These are phyloP conservation scores for Tetramorium bicarinatum DNA, from an alignment of 2,888 invertebrate species.

Conservation along the genomic window DNA sequence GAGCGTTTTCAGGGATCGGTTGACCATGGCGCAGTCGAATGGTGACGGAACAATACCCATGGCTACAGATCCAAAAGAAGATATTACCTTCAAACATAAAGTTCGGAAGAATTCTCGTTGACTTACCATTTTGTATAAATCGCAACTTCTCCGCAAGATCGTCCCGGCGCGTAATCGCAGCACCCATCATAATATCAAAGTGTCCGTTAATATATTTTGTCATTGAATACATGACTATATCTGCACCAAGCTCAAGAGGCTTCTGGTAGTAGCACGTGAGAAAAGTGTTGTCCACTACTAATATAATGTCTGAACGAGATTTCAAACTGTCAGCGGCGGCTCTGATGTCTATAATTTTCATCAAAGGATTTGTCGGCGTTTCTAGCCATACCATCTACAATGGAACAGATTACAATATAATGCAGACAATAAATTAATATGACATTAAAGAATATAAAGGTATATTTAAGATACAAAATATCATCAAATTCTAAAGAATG, in stretches of 20 bases:
- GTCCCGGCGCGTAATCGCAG: conserved; percentile 92
- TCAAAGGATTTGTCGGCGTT: conserved; percentile 97
- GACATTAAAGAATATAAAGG: not conserved
- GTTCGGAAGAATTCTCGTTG: not conserved
- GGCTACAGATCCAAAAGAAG: conserved; percentile 87
- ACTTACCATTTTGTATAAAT: conserved; percentile 95
- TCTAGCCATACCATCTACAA: conserved; percentile 96
- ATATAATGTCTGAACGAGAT: conserved; percentile 88
- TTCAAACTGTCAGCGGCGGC: conserved; percentile 90
- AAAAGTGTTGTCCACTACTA: conserved; percentile 98
- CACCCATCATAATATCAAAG: conserved; percentile 98
- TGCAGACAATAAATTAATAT: not conserved
- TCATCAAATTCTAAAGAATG: not conserved
- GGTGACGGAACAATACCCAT: conserved; percentile 98
- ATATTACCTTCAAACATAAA: not conserved
- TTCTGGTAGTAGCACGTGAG: conserved; percentile 95
- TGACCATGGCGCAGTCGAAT: conserved; percentile 97
- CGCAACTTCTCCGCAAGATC: conserved; percentile 91
- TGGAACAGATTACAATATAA: conserved; percentile 2
- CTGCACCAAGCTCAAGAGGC: conserved; percentile 96
- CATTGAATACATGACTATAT: conserved; percentile 96
- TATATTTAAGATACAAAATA: not conserved
- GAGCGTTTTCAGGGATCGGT: conserved; percentile 97
- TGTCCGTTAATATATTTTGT: conserved; percentile 99
- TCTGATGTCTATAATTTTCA: conserved; percentile 96